These are phyloP conservation scores for Acrocephalus kingi DNA, from an alignment of 2,113 vertebrate genomes.

Conservation along the genomic window DNA sequence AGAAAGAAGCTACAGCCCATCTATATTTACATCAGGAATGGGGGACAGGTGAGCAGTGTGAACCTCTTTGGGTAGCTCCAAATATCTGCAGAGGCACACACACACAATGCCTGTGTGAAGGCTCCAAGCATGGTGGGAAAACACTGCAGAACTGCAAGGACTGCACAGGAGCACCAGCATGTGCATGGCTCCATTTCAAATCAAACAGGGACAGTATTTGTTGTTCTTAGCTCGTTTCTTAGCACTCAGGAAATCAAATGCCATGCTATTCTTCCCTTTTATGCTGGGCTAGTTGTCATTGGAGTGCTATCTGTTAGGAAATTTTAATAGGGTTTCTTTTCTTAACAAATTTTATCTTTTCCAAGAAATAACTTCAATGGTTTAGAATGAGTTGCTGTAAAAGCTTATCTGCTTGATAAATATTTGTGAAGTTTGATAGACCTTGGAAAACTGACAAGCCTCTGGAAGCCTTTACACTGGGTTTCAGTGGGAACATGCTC, in stretches of 20 bases:
- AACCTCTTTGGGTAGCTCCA: neutral
- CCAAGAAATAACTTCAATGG: neutral
- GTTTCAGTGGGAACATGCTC: neutral
- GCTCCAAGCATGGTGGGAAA: neutral
- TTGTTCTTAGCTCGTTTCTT: neutral
- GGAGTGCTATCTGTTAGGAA: neutral
- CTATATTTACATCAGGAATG: neutral
- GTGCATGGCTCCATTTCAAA: neutral
- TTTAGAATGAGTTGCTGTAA: neutral
- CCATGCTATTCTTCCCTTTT: neutral
- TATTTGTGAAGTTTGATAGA: neutral
- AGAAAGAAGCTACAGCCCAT: neutral
- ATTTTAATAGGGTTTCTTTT: neutral
- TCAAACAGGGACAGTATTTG: neutral
- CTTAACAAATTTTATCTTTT: neutral
- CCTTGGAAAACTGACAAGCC: neutral
- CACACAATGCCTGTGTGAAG: neutral
- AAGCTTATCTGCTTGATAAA: neutral
- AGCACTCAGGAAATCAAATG: neutral
- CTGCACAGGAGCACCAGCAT: neutral
- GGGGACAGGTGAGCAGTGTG: neutral
- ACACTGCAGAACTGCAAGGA: neutral
- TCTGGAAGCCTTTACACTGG: neutral
- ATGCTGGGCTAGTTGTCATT: neutral
- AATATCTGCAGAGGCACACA: accelerated